Base-by-base conservation (phyloP, 92 coral and sea anemone genomes). In the Micromussa lordhowensis region DNA sequence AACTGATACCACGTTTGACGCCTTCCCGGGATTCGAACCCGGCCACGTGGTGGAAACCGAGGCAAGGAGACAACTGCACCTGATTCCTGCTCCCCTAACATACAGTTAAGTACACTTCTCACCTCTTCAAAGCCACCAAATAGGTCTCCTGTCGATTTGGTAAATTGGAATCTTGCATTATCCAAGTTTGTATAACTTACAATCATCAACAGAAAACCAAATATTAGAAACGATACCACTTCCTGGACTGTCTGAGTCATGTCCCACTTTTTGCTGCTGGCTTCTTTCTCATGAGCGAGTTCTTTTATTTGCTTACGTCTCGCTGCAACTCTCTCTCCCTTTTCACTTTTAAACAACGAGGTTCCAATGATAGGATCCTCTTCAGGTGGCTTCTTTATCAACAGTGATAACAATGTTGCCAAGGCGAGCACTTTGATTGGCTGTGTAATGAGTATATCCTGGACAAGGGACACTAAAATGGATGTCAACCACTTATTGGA, bases 361-460 rank as follows among this genome's bases (percentile, higher is more conserved):
- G 71, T n/a, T 22, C 83, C 83, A 1, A 79, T 57, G 19, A 94
- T 95, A 31, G 79, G 78, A 36, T 94, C 97, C n/a, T 88, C 93
- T 51, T 90, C 85, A 18, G 94, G 95, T 5, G 95, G 97, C 38
- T 94, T 94, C 82, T 83, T 90, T 58, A 94, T 86, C 3, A 94
- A 26, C 55, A 84, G 76, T 4, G 96, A 82, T 59, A 94, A 77
- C 31, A 92, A 53, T 24, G 91, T 49, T 5, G 99, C 97, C 36
- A 94, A 66, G n/a, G 92, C 48, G 19, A 95, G 87, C 13, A 95
- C 98, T 80, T 92, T 94, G 36, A 89, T 85, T 4, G 96, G 96
- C 34, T 93, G 92, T 0, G 91, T 88, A 13, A 94, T 66, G 40
- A 93, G 83, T 22, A 94, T 85, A 61, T 95, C 98, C 82, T 95